These are phyloP conservation scores for Frieseomelitta varia DNA, from an alignment of 1,140 invertebrate species.

Conservation along the genomic window DNA sequence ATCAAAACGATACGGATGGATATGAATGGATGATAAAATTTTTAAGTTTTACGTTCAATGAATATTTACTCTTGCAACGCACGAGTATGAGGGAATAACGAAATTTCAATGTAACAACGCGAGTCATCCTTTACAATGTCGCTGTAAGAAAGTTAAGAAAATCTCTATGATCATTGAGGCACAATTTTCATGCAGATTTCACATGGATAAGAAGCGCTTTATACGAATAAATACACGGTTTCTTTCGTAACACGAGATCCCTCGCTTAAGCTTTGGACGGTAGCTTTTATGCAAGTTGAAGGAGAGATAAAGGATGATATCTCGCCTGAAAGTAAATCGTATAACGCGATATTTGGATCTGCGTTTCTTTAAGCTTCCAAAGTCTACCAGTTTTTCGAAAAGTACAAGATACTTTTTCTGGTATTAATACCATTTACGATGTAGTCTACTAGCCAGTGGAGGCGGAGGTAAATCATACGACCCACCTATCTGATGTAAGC, in stretches of 20 bases:
- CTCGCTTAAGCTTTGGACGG: not conserved
- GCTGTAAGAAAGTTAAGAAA: not conserved
- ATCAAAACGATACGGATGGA: not conserved
- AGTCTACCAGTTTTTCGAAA: not conserved
- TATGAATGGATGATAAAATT: too few species aligned
- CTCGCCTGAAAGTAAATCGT: slow-evolving; percentile 3
- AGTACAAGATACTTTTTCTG: not conserved
- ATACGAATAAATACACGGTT: slow-evolving; percentile 5
- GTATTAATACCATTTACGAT: not conserved
- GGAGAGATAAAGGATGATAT: not conserved
- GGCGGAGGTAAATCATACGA: not conserved
- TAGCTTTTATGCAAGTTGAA: not conserved
- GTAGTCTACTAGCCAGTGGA: too few species aligned
- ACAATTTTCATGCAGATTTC: not conserved
- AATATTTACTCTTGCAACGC: too few species aligned
- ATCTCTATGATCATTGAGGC: too few species aligned
- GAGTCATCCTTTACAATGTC: not conserved
- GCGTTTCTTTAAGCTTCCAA: not conserved
- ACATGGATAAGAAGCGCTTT: not conserved
- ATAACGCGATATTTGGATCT: not conserved
- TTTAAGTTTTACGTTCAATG: too few species aligned
- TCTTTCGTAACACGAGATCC: not conserved
- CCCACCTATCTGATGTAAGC: slow-evolving; percentile 8
- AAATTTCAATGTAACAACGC: not conserved
- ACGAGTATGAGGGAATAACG: too few species aligned